Conservation (phyloP, 2,888 invertebrate species). For the Scaptomyza tumidula region DNA sequence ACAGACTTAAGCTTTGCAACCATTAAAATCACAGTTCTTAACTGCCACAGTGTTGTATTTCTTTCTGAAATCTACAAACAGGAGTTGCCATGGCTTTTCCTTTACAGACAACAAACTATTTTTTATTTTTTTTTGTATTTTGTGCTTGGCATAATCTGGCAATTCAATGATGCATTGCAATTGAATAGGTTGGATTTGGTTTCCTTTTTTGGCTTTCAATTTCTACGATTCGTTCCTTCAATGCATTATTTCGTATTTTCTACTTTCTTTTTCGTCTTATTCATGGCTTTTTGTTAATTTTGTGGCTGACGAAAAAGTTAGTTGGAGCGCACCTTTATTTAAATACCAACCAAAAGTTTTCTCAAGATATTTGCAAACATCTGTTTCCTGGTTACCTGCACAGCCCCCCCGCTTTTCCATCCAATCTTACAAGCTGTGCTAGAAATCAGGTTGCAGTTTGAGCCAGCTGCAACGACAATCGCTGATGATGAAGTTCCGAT, state of each 20-base stretch:
- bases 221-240: conserved; percentile 15
- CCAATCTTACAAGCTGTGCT: neutral
- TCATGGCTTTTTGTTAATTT: conserved; percentile 28
- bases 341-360: conserved; percentile 78
- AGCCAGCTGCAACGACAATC: conserved; percentile 35
- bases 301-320: conserved; percentile 66
- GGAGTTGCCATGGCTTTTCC: conserved; percentile 12
- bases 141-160: conserved; percentile 38
- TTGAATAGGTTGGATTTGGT: conserved; percentile 64
- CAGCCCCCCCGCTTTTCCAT: neutral
- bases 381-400: conserved; percentile 65
- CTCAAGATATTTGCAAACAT: conserved; percentile 80
- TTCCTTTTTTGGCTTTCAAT: conserved; percentile 25
- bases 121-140: conserved; percentile 3
- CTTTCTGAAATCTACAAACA: neutral
- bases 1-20: neutral
- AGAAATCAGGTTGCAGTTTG: conserved; percentile 48
- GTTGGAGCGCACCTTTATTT: conserved; percentile 70
- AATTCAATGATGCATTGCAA: conserved; percentile 67
- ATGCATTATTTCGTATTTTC: conserved; percentile 16
- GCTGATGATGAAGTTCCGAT: conserved; percentile 55
- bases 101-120: conserved; percentile 8
- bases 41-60: neutral
- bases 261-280: conserved; percentile 7
- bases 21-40: conserved; percentile 9